Evolutionary conservation across 2,888 invertebrate species (phyloP).

Genomic region (Molorchus minor): DNA sequence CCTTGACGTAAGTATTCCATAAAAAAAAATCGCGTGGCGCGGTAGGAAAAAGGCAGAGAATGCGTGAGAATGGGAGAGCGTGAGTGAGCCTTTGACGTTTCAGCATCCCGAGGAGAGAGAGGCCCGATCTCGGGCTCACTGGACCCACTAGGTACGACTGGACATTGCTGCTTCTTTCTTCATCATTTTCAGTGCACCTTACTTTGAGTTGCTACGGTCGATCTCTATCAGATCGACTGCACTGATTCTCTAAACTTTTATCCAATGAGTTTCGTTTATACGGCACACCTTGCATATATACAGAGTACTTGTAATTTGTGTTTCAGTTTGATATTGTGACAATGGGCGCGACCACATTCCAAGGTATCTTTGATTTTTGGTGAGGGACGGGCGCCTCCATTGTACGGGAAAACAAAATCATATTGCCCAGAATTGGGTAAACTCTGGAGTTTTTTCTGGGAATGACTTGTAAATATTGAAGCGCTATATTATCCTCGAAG

Average conservation of each 20-base stretch:
- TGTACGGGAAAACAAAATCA: too few relatives aligned
- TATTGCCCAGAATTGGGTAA: too few relatives aligned
- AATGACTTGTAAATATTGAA: too few relatives aligned
- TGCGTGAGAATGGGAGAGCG: conserved; percentile 37
- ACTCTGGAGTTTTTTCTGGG: too few relatives aligned
- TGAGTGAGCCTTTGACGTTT: conserved; percentile 42
- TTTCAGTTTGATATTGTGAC: conserved; percentile 39
- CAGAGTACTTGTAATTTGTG: conserved; percentile 48
- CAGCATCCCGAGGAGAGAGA: conserved; percentile 31
- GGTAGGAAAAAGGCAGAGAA: conserved; percentile 38
- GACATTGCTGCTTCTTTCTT: conserved; percentile 70
- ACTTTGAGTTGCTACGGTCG: conserved; percentile 72
- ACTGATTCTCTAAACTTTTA: conserved; percentile 62
- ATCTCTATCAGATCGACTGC: conserved; percentile 60
- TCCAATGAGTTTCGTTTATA: conserved; percentile 70
- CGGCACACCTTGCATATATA: conserved; percentile 67
- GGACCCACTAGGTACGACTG: conserved; percentile 58
- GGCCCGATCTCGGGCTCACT: conserved; percentile 24
- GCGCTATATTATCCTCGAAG: too few relatives aligned
- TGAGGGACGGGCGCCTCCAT: not conserved
- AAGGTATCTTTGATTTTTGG: conserved; percentile 30
- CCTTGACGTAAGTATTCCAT: conserved; percentile 92
- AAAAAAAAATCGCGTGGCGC: conserved; percentile 30
- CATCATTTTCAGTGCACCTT: conserved; percentile 77
- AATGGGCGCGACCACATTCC: conserved; percentile 33